These are phyloP conservation scores for Nymphalis urticae DNA, from an alignment of 2,888 invertebrate genomes.

Conservation along the genomic window DNA sequence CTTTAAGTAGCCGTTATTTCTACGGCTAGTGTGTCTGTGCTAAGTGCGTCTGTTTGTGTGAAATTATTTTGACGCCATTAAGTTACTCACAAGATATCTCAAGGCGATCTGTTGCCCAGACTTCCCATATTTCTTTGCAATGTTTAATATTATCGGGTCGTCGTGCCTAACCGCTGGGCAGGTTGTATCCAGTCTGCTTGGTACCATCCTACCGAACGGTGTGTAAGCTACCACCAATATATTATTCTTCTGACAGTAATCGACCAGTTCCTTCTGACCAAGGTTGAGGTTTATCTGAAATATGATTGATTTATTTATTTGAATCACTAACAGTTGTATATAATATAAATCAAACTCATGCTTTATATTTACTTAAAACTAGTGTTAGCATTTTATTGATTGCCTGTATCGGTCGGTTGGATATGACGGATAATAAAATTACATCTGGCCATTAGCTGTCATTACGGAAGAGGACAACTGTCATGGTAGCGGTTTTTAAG, in stretches of 20 bases:
- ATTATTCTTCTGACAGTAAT: conserved; percentile 81
- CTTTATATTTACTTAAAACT: too few species aligned
- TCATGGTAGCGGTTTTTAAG: too few species aligned
- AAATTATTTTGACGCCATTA: too few species aligned
- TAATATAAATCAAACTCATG: not conserved
- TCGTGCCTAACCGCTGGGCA: conserved; percentile 78
- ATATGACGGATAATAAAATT: too few species aligned
- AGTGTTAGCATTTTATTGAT: too few species aligned
- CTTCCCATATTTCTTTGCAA: conserved; percentile 84
- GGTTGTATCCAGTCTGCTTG: conserved; percentile 63
- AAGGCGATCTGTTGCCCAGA: conserved; percentile 83
- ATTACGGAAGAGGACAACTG: too few species aligned
- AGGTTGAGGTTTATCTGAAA: conserved; percentile 82
- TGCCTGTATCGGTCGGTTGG: too few species aligned
- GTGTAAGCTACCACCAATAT: conserved; percentile 84
- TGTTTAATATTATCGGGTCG: conserved; percentile 77
- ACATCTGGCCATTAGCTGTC: too few species aligned
- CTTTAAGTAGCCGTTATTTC: too few species aligned
- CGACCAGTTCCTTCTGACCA: conserved; percentile 83
- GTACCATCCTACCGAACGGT: conserved; percentile 83
- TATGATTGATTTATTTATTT: not conserved
- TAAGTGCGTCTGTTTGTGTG: too few species aligned
- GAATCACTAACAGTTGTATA: not conserved
- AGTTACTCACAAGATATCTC: conserved; percentile 80
- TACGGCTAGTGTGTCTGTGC: too few species aligned